Percentiles rank a stretch among this genome's conserved stretches.
Conservation (phyloP, 2,113 vertebrate genomes). For the Perca fluviatilis region DNA sequence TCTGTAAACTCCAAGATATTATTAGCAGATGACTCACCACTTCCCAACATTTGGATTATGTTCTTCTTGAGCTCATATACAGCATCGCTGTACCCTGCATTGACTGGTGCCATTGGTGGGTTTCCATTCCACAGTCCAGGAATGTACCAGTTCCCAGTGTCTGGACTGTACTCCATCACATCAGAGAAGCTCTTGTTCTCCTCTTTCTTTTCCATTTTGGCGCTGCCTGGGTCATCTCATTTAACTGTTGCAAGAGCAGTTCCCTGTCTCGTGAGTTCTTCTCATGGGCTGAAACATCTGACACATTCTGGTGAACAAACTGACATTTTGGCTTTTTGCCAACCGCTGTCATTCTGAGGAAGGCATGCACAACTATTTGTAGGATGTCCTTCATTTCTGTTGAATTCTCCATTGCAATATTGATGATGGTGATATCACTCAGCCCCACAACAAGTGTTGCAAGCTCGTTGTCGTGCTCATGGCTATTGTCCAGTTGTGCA, state of each 20-base stretch:
- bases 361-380: constrained; percentile 79
- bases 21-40: constrained; percentile 29
- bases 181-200: constrained; percentile 72
- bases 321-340: constrained; percentile 84
- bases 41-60: constrained; percentile 49
- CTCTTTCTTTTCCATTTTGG: constrained; percentile 82
- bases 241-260: constrained; percentile 75
- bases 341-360: constrained; percentile 78
- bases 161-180: constrained; percentile 77
- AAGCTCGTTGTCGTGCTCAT: constrained; percentile 85
- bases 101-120: constrained; percentile 82
- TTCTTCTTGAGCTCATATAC: constrained; percentile 78
- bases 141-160: constrained; percentile 78
- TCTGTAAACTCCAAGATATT: constrained; percentile 63
- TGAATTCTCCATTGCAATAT: constrained; percentile 80
- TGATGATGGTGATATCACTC: constrained; percentile 86
- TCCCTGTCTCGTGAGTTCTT: constrained; percentile 82
- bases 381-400: constrained; percentile 79
- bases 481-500: constrained; percentile 68
- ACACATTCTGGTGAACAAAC: constrained; percentile 87
- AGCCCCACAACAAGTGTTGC: constrained; percentile 86
- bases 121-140: constrained; percentile 82
- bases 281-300: constrained; percentile 78
- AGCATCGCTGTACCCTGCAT: constrained; percentile 75
- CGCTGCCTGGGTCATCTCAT: constrained; percentile 80